Percentiles rank a stretch among this genome's conserved stretches.
These are phyloP conservation scores for Tiliacea aurago DNA, from an alignment of 2,888 invertebrate species.

Conservation along the genomic window DNA sequence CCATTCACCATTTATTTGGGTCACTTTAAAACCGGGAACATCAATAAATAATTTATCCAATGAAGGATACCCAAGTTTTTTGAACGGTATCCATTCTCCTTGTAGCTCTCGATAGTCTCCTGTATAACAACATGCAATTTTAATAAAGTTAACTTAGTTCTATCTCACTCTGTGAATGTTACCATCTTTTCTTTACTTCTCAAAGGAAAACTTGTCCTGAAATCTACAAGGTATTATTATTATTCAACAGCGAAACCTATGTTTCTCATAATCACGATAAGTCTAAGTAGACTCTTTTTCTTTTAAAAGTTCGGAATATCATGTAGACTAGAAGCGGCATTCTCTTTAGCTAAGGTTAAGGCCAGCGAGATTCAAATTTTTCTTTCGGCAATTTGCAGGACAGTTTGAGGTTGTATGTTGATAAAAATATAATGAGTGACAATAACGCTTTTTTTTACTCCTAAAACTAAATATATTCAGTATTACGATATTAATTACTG, in stretches of 20 bases:
- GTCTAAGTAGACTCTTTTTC: not conserved
- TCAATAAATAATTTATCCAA: slow-evolving; percentile 91
- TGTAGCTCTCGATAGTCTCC: slow-evolving; percentile 92
- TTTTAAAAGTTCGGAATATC: not conserved
- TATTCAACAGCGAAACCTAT: not conserved
- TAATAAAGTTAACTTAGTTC: too few species aligned
- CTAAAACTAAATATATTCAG: not conserved
- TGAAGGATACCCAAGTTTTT: slow-evolving; percentile 90
- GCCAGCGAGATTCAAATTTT: not conserved
- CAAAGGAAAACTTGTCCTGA: not conserved
- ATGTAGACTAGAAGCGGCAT: not conserved
- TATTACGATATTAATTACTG: not conserved
- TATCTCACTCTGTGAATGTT: not conserved
- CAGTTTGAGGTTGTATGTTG: not conserved
- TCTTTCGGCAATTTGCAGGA: not conserved
- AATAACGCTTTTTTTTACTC: not conserved
- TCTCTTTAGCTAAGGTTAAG: not conserved
- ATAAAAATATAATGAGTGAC: not conserved
- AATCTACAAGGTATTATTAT: not conserved
- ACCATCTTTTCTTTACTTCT: not conserved
- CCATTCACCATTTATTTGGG: slow-evolving; percentile 88
- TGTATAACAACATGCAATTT: slow-evolving; percentile 60
- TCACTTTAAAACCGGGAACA: slow-evolving; percentile 90
- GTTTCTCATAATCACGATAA: not conserved
- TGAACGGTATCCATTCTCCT: slow-evolving; percentile 92